phyloP scores from a whole-genome alignment of 2,113 vertebrate genomes.

The Etia nguti region DNA sequence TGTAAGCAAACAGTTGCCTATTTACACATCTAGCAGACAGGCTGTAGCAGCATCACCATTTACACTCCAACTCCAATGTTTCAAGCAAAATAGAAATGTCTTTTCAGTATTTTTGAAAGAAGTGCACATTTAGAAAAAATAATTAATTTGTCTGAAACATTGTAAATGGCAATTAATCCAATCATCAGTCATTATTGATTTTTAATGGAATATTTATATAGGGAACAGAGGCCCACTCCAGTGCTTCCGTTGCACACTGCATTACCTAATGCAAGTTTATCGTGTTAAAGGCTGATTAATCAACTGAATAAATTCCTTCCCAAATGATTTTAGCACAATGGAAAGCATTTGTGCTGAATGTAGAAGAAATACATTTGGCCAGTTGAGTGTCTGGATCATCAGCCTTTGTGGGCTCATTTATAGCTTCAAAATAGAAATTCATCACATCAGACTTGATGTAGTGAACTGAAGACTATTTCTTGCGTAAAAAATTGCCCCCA shows the following conservation, averaged over 20 bases:
- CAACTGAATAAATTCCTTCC: neutral
- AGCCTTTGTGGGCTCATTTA: neutral
- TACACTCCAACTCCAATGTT: neutral
- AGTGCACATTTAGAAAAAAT: neutral
- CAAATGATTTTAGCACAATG: neutral
- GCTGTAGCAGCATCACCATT: neutral
- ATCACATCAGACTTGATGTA: neutral
- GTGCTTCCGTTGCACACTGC: neutral
- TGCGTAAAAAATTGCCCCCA: neutral
- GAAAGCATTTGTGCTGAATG: neutral
- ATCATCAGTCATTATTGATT: neutral
- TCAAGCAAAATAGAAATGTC: neutral
- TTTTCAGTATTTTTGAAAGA: neutral
- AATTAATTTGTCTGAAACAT: neutral
- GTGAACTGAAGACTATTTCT: neutral
- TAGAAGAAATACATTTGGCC: neutral
- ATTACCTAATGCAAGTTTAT: neutral
- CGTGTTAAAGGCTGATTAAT: neutral
- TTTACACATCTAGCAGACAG: neutral
- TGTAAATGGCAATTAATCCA: neutral
- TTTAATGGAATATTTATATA: neutral
- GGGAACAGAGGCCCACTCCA: neutral
- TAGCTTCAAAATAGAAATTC: neutral
- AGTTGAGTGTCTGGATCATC: neutral
- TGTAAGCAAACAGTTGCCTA: neutral